These are phyloP conservation scores for Cephalopterus ornatus DNA, from an alignment of 2,113 vertebrate species.

Conservation along the genomic window DNA sequence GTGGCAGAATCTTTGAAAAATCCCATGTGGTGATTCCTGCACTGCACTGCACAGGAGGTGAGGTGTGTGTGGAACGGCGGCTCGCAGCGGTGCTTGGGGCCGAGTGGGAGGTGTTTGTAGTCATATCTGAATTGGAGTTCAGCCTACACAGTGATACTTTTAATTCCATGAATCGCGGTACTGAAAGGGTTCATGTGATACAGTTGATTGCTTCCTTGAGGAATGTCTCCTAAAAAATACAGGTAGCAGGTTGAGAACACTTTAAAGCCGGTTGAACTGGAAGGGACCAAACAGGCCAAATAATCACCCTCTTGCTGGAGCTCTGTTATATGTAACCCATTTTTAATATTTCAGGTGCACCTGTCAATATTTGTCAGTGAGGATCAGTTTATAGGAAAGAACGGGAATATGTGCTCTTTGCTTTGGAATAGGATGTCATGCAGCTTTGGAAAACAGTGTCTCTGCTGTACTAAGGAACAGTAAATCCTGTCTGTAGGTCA, in stretches of 20 bases:
- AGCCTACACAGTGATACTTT: not conserved
- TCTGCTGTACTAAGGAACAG: not conserved
- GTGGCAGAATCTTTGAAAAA: not conserved
- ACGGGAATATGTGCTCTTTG: not conserved
- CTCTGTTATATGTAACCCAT: not conserved
- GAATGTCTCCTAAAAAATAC: not conserved
- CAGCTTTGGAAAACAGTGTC: not conserved
- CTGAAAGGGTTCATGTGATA: not conserved
- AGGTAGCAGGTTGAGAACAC: not conserved
- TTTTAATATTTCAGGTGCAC: not conserved
- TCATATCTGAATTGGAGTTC: not conserved
- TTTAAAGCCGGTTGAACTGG: not conserved
- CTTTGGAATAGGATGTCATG: not conserved
- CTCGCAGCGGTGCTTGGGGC: rapidly evolving
- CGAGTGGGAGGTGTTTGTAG: not conserved
- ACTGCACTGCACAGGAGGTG: not conserved
- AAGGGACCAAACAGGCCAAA: not conserved
- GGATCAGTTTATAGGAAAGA: not conserved
- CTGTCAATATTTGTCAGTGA: not conserved
- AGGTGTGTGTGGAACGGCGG: rapidly evolving
- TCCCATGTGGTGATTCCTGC: not conserved
- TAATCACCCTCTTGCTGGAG: not conserved
- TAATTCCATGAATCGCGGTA: not conserved
- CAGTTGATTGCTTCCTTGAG: not conserved
- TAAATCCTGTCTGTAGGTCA: not conserved